Evolutionary conservation across 2,113 vertebrate species (phyloP).

Genomic region (Spea bombifrons): DNA sequence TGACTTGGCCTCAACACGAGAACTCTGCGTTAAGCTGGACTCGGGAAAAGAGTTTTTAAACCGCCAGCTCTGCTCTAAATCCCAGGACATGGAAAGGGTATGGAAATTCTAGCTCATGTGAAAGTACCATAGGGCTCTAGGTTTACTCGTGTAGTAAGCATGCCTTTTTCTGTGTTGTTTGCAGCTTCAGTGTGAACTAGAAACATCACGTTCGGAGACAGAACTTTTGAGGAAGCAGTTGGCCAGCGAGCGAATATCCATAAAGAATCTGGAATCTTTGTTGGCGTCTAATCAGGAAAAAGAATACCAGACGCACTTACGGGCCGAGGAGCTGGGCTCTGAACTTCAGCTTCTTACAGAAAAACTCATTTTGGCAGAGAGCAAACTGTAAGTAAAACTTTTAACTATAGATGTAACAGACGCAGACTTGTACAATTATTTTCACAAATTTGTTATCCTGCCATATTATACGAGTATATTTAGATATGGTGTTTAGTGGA

Average conservation of each 20-base stretch:
- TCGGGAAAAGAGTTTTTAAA: slow-evolving; percentile 68
- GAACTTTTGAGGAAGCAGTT: slow-evolving; percentile 72
- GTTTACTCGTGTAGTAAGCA: no score
- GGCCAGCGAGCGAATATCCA: slow-evolving; percentile 66
- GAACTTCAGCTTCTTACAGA: slow-evolving; percentile 73
- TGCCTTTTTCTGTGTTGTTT: background rate
- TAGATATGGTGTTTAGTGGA: no score
- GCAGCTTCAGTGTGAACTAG: slow-evolving; percentile 68
- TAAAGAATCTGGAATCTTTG: slow-evolving; percentile 68
- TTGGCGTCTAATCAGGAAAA: slow-evolving; percentile 65
- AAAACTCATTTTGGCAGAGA: slow-evolving; percentile 68
- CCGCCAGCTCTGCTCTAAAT: slow-evolving; percentile 60
- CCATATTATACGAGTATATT: no score
- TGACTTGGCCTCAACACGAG: slow-evolving; percentile 65
- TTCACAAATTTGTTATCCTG: no score
- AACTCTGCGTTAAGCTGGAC: slow-evolving; percentile 72
- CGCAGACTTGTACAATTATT: no score
- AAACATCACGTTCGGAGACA: slow-evolving; percentile 65
- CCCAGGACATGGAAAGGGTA: slow-evolving; percentile 63
- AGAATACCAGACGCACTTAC: slow-evolving; percentile 63
- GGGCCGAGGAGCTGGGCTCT: slow-evolving; percentile 67
- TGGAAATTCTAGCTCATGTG: slow-evolving; percentile 9
- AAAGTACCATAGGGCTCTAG: background rate
- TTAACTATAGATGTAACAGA: no score
- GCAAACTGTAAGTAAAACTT: slow-evolving; percentile 66